Percentiles rank a stretch among this genome's conserved stretches.
Evolutionary conservation across 2,113 vertebrate genomes (phyloP).

Genomic region (Cairina moschata): DNA sequence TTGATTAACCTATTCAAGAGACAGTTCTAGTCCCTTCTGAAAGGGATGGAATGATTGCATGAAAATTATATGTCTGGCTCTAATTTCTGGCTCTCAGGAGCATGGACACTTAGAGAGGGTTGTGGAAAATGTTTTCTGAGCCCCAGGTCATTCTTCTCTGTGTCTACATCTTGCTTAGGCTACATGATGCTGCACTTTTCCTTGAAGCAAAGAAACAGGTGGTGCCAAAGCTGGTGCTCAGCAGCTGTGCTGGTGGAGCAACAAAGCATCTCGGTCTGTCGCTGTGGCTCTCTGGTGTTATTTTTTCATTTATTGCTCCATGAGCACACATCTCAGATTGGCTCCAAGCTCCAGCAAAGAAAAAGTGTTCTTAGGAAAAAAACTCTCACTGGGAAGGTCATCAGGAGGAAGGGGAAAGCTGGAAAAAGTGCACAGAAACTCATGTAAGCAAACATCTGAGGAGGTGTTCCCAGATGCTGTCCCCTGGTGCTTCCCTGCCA

Average conservation of each 20-base stretch:
- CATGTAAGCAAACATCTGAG: neutral
- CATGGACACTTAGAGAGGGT: neutral
- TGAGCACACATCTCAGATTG: neutral
- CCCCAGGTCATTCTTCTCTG: neutral
- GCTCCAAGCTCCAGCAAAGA: neutral
- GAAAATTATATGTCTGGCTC: conserved; percentile 48
- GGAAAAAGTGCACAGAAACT: neutral
- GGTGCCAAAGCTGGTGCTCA: neutral
- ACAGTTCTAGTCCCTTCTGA: conserved; percentile 46
- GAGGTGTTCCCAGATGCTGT: neutral
- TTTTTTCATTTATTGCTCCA: neutral
- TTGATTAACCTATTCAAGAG: conserved; percentile 65
- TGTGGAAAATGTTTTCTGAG: conserved; percentile 8
- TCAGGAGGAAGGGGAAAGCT: neutral
- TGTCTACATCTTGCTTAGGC: neutral
- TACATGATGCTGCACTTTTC: neutral
- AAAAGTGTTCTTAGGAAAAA: neutral
- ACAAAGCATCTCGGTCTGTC: neutral
- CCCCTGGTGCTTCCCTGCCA: neutral
- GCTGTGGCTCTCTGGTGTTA: neutral
- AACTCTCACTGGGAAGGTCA: neutral
- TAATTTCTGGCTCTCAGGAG: conserved; percentile 30
- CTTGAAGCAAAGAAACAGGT: neutral
- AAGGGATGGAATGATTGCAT: conserved; percentile 50
- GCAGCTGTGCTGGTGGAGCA: neutral